These are phyloP conservation scores for Xiphophorus couchianus DNA, from an alignment of 2,113 vertebrate species.

Conservation along the genomic window DNA sequence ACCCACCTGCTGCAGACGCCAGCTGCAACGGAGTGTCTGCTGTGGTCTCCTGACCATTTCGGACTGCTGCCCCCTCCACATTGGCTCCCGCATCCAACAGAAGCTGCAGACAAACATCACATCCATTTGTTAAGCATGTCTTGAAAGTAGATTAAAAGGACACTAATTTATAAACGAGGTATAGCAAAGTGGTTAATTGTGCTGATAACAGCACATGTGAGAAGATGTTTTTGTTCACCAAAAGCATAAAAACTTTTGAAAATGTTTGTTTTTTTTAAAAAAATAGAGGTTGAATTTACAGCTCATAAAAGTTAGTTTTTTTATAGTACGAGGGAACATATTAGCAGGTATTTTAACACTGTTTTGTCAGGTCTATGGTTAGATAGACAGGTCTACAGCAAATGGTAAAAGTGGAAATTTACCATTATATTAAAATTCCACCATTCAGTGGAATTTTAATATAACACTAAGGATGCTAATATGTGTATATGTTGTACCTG, in stretches of 20 bases:
- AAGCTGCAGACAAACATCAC: conserved; percentile 79
- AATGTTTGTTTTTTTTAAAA: too few species aligned
- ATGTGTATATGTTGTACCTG: conserved; percentile 83
- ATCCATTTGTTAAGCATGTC: conserved; percentile 39
- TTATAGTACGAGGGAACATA: too few species aligned
- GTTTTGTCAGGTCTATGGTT: not conserved
- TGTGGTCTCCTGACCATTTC: conserved; percentile 89
- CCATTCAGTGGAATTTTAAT: not conserved
- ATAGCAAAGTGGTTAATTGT: too few species aligned
- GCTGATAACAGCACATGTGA: too few species aligned
- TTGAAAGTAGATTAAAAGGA: too few species aligned
- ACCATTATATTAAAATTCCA: too few species aligned
- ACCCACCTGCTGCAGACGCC: conserved; percentile 94
- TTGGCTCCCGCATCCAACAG: conserved; percentile 94
- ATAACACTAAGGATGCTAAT: not conserved
- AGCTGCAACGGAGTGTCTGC: conserved; percentile 93
- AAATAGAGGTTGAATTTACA: too few species aligned
- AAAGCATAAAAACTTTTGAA: too few species aligned
- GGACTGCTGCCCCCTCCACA: conserved; percentile 90
- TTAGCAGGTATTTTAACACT: not conserved
- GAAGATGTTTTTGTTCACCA: too few species aligned
- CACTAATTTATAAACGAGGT: too few species aligned
- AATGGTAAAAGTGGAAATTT: too few species aligned
- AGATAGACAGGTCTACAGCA: not conserved
- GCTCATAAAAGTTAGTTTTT: too few species aligned